Base-by-base conservation (phyloP, 2,113 vertebrate genomes). In the Corythoichthys haematopterus region DNA sequence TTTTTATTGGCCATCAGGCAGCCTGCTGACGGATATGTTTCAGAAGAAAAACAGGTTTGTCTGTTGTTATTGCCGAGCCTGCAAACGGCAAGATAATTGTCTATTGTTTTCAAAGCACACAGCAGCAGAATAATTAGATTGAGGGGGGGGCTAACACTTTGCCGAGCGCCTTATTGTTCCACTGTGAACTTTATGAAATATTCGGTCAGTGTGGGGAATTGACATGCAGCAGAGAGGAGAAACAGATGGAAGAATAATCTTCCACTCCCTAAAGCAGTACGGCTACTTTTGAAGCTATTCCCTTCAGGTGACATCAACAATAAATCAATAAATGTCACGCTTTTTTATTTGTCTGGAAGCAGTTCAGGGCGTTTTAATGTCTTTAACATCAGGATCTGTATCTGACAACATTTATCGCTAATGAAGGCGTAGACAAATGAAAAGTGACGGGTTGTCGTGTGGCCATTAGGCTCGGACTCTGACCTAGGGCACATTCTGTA, bases 101-200 rank as follows among this genome's bases (percentile, higher is more conserved):
- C 81, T 80, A 73, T 87, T 88, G 85, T 88, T 88, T 86, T 82
- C 70, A 47, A 66, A 77, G 83, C 65, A 13, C 76, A 47, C 70
- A 85, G 80, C 77, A 75, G 83, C 71, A 9, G 77, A 84, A 79
- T 87, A 88, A 88, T 88, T 87, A 84, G 84, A 76, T 87, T 77
- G 77, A 43, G 47, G 55, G 62, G 80, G 57, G 83, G 40, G 6
- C 40, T 43, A 86, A 87, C 83, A 78, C 73, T 86, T 79, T 36
- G 81, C 79, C 65, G 83, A 84, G 80, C 76, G 85, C 78, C 78
- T 84, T 85, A 88, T 88, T 85, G 84, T 88, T 88, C 80, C 83
- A 76, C 84, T 73, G 84, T 82, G 83, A 87, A 87, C 85, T 90
- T 90, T 87, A 90, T 87, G 85, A 87, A 85, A 88, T 81, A 84